Evolutionary conservation across 2,888 invertebrate species (phyloP).

Genomic region (Neria commutata): DNA sequence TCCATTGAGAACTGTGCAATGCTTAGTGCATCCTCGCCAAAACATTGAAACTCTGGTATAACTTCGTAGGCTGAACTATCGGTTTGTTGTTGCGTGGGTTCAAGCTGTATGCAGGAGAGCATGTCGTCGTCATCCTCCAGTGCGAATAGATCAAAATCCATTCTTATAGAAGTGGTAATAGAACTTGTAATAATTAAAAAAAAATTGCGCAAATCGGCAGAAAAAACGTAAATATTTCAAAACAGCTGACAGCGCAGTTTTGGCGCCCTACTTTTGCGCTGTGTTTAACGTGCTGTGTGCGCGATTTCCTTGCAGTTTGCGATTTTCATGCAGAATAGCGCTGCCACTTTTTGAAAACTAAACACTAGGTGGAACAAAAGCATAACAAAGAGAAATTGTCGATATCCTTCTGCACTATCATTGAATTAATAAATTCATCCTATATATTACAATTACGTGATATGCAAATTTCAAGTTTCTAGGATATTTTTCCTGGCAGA

Average conservation of each 20-base stretch:
- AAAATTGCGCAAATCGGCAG: conserved; percentile 1
- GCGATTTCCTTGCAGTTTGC: no score
- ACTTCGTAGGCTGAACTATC: conserved; percentile 27
- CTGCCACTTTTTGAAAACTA: no score
- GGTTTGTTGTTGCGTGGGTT: conserved; percentile 42
- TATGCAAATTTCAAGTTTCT: no score
- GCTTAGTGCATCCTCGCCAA: conserved; percentile 49
- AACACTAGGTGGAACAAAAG: no score
- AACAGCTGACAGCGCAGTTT: conserved; percentile 29
- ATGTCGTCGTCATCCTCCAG: conserved; percentile 59
- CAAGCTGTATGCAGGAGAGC: conserved; percentile 45
- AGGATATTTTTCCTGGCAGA: no score
- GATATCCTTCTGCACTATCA: no score
- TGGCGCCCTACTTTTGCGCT: conserved; percentile 16
- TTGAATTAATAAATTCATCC: no score
- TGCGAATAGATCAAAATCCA: conserved; percentile 61
- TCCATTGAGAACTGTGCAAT: conserved; percentile 42
- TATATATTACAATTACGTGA: no score
- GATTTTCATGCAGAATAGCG: no score
- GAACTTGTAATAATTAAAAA: background rate
- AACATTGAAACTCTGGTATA: conserved; percentile 55
- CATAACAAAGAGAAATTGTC: no score
- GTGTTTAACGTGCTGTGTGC: conserved; percentile 24
- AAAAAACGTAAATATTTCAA: conserved; percentile 5
- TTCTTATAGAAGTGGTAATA: conserved; percentile 28